These are phyloP conservation scores for Philonicus albiceps DNA, from an alignment of 2,888 invertebrate species.

Conservation along the genomic window DNA sequence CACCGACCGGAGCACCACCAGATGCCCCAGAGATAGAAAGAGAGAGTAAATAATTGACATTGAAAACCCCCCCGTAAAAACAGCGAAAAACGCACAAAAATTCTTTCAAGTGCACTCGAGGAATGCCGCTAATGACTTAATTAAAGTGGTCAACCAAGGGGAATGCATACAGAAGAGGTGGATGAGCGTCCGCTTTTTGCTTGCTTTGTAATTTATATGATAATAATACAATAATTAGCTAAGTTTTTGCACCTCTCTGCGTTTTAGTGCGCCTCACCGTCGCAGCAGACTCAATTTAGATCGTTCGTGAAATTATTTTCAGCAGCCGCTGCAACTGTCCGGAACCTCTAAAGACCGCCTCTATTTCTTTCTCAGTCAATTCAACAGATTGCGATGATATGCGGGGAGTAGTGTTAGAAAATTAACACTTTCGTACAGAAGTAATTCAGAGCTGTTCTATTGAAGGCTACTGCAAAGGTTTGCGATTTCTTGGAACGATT, in stretches of 20 bases:
- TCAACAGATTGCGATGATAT: background rate
- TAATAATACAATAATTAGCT: constrained; percentile 49
- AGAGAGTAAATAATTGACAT: constrained; percentile 11
- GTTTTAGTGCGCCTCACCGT: background rate
- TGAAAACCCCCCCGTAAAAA: background rate
- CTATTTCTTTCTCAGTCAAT: background rate
- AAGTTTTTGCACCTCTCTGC: constrained; percentile 37
- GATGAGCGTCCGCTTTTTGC: constrained; percentile 37
- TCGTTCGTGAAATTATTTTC: background rate
- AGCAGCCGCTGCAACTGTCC: background rate
- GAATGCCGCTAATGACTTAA: constrained; percentile 52
- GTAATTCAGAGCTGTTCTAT: background rate
- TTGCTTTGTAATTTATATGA: constrained; percentile 49
- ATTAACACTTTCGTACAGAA: background rate
- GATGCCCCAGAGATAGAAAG: background rate
- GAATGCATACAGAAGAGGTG: constrained; percentile 41
- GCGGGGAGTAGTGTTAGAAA: background rate
- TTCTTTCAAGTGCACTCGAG: constrained; percentile 47
- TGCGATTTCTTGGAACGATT: background rate
- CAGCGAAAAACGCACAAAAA: constrained; percentile 41
- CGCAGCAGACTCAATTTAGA: background rate
- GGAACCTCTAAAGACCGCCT: background rate
- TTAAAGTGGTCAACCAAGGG: constrained; percentile 49
- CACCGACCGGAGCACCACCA: background rate
- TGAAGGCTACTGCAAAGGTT: background rate